phyloP scores from a whole-genome alignment of 1,140 invertebrate genomes.

The Coenobita brevimanus region DNA sequence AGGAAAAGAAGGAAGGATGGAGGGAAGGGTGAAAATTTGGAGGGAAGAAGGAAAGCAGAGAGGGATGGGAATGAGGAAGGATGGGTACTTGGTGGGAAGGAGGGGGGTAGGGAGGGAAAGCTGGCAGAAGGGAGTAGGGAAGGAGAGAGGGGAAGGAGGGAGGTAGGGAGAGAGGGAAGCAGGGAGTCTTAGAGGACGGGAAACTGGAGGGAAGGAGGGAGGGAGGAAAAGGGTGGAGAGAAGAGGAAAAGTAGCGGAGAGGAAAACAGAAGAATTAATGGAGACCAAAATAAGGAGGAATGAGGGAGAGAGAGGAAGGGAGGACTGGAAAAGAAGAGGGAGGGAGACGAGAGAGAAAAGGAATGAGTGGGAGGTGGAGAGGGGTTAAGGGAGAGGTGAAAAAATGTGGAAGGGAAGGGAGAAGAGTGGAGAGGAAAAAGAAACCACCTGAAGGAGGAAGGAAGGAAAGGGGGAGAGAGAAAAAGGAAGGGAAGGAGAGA shows the following conservation, averaged over 20 bases:
- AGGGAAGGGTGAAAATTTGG: no score
- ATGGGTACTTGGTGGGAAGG: no score
- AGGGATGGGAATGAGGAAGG: no score
- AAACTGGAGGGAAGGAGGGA: background rate
- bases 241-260: background rate
- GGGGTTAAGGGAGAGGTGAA: no score
- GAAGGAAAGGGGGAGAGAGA: background rate
- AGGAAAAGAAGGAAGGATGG: no score
- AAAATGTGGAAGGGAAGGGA: background rate
- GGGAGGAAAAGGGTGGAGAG: no score
- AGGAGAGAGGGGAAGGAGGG: background rate
- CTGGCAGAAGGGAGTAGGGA: no score
- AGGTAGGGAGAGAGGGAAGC: no score
- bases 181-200: background rate
- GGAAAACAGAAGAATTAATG: background rate
- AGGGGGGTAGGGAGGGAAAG: no score
- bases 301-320: background rate
- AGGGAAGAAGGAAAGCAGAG: no score
- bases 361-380: background rate
- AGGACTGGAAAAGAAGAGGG: background rate
- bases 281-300: background rate
- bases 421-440: background rate
- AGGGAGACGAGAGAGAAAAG: no score
- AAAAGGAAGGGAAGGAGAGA: no score
- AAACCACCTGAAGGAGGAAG: background rate